phyloP scores from a whole-genome alignment of 2,888 invertebrate genomes.

The Agonopterix heracliana region DNA sequence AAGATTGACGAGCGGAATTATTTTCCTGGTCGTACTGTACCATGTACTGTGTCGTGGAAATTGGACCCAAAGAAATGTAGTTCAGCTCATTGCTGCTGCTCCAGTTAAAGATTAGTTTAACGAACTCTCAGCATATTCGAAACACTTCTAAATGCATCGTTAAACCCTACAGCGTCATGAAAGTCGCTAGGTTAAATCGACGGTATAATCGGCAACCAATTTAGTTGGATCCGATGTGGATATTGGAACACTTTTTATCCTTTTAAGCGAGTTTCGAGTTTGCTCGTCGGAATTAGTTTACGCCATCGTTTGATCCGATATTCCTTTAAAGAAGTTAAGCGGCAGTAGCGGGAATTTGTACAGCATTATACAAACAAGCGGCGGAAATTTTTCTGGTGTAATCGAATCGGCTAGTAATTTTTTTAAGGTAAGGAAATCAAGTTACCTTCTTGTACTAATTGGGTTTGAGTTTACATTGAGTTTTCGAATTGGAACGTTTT shows the following conservation, averaged over 20 bases:
- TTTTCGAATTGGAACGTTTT: background rate
- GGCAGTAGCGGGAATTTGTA: constrained; percentile 44
- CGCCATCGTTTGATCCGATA: constrained; percentile 66
- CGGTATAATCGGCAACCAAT: constrained; percentile 66
- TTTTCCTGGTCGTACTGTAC: too few relatives aligned
- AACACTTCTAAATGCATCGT: constrained; percentile 16
- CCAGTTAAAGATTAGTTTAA: too few relatives aligned
- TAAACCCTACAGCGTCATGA: constrained; percentile 20
- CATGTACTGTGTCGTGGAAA: too few relatives aligned
- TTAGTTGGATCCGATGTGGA: constrained; percentile 51
- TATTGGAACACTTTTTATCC: constrained; percentile 46
- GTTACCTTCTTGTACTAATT: background rate
- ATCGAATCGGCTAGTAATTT: constrained; percentile 39
- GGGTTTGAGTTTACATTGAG: background rate
- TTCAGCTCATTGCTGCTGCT: too few relatives aligned
- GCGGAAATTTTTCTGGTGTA: constrained; percentile 36
- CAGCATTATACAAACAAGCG: constrained; percentile 30
- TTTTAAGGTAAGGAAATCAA: constrained; percentile 10
- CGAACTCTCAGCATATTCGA: too few relatives aligned
- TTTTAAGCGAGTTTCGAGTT: constrained; percentile 62
- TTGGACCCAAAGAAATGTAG: too few relatives aligned
- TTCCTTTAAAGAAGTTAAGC: constrained; percentile 67
- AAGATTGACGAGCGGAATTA: too few relatives aligned
- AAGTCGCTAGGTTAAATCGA: constrained; percentile 46
- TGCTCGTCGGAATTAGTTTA: constrained; percentile 70